Evolutionary conservation across 2,797 vertebrate genomes (phyloP).

Genomic region (Melopsittacus undulatus): DNA sequence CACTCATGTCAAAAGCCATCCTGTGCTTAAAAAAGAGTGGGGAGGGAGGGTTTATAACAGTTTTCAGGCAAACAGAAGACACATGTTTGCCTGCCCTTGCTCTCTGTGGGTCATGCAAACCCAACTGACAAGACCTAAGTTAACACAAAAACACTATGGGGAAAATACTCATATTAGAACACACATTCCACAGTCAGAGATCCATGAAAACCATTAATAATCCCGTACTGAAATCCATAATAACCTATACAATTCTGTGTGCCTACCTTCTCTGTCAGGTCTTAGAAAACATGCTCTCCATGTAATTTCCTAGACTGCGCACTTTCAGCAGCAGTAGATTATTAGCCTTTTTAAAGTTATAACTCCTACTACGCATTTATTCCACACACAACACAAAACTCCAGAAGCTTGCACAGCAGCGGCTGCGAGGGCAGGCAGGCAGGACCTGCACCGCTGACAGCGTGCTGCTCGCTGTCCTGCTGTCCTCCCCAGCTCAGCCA

Average conservation of each 20-base stretch:
- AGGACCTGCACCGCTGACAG: neutral
- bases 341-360: neutral
- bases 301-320: neutral
- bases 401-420: neutral
- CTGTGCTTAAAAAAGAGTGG: neutral
- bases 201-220: neutral
- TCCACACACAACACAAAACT: neutral
- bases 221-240: neutral
- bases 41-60: neutral
- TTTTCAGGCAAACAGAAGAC: neutral
- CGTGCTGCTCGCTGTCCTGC: neutral
- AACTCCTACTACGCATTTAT: neutral
- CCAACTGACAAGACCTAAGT: neutral
- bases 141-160: neutral
- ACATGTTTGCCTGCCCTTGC: accelerated
- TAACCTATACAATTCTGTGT: accelerated
- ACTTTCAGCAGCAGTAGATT: neutral
- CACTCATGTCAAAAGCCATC: neutral
- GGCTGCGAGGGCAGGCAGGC: neutral
- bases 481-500: too few relatives aligned
- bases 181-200: neutral
- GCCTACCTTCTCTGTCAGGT: neutral
- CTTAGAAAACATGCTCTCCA: neutral
- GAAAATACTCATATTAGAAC: neutral
- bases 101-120: accelerated